Evolutionary conservation across 2,113 vertebrate genomes (phyloP), one percentile per base, ranked within the genome.

Genomic region (Blennius ocellaris): DNA sequence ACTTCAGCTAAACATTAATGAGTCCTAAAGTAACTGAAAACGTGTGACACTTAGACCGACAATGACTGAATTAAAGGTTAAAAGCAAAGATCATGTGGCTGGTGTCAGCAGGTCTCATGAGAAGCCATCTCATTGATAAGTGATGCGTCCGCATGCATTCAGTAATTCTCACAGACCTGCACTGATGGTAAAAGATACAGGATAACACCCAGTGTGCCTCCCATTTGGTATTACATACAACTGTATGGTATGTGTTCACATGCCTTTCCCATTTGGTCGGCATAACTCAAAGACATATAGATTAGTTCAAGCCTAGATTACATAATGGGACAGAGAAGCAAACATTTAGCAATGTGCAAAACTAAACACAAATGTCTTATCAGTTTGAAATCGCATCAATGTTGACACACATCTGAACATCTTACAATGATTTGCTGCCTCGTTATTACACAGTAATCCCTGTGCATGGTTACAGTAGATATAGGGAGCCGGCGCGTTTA

Each of bases 381-480:
- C 71, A 74, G 69, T 76, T 77, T 49, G 54, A 78, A 75, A 78
- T 75, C 64, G n/a, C 11, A 30, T 49, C 10, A 63, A 39, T 38
- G 39, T 16, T 56, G 12, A 74, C 51, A 38, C 15, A 64, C 44
- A 50, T 45, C 55, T 56, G 61, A 60, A 68, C 81, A 89, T 85
- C 81, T 88, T 89, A 71, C 85, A 90, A 87, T 89, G 84, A 91
- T 92, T 90, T 84, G 79, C 75, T 69, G 81, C 49, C 65, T 78
- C 81, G 76, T 87, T 56, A 54, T 62, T 55, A 68, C 70, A 50
- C 71, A 79, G 81, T 61, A 57, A 88, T 84, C 79, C 84, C 43
- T 83, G 73, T 68, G 66, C 61, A 73, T 78, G 74, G 78, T 82
- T 85, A 77, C 81, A 80, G 80, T 75, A 85, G 73, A 89, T 82